A percentile compares a stretch with the other conserved stretches of the same genome.
Conservation (phyloP, 1,140 invertebrate genomes). For the Gyrodactylus bullatarudis region DNA sequence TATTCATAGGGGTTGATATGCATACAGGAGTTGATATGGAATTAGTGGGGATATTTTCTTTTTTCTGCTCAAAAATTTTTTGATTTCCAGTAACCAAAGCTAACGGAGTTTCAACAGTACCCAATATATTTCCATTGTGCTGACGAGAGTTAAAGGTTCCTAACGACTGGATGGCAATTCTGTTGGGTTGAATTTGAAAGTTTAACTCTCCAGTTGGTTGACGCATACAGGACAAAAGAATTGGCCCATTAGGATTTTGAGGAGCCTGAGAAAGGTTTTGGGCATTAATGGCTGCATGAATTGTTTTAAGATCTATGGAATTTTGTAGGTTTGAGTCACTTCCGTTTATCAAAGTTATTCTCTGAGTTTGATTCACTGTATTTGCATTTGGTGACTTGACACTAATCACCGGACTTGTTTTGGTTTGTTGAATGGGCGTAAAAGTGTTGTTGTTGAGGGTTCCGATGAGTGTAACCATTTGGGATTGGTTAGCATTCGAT, state of each 20-base stretch:
- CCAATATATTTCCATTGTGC: too few relatives aligned
- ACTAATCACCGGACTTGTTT: neutral
- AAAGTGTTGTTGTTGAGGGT: neutral
- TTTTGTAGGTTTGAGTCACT: too few relatives aligned
- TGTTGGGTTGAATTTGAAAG: neutral
- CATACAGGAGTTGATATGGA: too few relatives aligned
- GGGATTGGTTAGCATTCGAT: neutral
- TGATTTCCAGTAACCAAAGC: neutral
- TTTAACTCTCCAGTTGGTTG: neutral
- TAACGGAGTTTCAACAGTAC: neutral
- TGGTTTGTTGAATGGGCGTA: neutral
- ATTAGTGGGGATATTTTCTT: neutral
- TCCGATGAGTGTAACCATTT: neutral
- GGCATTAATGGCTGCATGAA: too few relatives aligned
- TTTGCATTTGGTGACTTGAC: too few relatives aligned
- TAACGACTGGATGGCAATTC: neutral
- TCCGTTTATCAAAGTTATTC: too few relatives aligned
- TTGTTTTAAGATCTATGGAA: too few relatives aligned
- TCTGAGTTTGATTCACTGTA: too few relatives aligned
- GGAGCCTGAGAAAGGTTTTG: too few relatives aligned
- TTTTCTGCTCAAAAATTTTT: neutral
- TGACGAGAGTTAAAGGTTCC: too few relatives aligned
- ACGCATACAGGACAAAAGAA: neutral
- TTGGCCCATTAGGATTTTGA: too few relatives aligned
- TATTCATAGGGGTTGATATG: too few relatives aligned